Conservation (phyloP, 1,140 invertebrate genomes). For the Harpegnathos saltator region DNA sequence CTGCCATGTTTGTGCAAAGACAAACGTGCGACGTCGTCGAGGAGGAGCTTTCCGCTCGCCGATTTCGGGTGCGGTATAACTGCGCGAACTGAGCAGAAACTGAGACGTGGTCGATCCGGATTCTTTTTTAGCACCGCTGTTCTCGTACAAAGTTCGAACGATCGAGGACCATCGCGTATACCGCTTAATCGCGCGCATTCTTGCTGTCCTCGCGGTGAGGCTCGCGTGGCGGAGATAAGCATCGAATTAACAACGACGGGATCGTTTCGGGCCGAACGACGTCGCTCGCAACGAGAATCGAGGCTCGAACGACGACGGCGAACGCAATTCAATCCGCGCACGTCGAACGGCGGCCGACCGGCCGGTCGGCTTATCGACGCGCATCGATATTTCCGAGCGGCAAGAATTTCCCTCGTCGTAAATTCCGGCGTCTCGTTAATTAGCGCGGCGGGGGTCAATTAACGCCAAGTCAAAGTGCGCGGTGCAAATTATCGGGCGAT, state of each 20-base stretch:
- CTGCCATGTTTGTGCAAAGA: no score
- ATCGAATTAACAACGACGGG: no score
- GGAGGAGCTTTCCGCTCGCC: no score
- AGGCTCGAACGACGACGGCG: not conserved
- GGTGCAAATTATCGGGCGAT: conserved; percentile 77
- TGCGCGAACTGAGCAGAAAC: no score
- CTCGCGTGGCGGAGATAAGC: no score
- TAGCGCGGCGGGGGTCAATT: conserved; percentile 56
- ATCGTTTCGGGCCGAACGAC: no score
- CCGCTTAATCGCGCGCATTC: not conserved
- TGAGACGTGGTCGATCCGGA: no score
- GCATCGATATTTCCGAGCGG: conserved; percentile 6
- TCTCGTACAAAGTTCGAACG: not conserved
- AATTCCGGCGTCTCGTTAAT: conserved; percentile 62
- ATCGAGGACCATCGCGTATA: not conserved
- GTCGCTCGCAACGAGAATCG: no score
- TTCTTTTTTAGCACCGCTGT: no score
- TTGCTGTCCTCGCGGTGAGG: no score
- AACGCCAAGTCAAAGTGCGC: conserved; percentile 70
- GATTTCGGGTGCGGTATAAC: no score
- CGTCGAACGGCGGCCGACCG: not conserved
- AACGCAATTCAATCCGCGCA: conserved; percentile 9
- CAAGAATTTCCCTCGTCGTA: conserved; percentile 24
- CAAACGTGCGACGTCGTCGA: no score
- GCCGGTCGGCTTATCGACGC: not conserved